Evolutionary conservation across 2,113 vertebrate species (phyloP).

Genomic region (Albula goreensis): DNA sequence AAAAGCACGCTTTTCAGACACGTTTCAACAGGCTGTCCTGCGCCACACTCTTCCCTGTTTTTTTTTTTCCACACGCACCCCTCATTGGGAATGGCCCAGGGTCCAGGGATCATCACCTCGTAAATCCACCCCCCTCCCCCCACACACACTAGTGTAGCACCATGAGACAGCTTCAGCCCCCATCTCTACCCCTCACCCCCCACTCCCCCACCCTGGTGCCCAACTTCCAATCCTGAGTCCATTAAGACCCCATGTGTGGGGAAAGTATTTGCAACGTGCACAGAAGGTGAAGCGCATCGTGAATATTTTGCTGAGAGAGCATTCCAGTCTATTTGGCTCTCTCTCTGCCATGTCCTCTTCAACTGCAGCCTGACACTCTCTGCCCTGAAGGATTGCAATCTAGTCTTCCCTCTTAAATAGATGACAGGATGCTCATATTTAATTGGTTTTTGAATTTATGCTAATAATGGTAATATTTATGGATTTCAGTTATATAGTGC

Average conservation of each 20-base stretch:
- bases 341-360: neutral
- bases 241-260: neutral
- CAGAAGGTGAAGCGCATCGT: neutral
- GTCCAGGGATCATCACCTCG: conserved; percentile 47
- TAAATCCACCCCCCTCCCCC: conserved; percentile 42
- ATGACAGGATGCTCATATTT: too few relatives aligned
- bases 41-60: neutral
- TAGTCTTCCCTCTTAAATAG: neutral
- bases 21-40: neutral
- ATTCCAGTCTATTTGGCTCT: neutral
- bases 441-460: too few relatives aligned
- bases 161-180: too few relatives aligned
- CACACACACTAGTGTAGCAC: too few relatives aligned
- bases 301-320: neutral
- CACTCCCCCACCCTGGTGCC: neutral
- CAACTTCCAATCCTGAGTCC: neutral
- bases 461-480: too few relatives aligned
- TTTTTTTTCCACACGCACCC: neutral
- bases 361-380: too few relatives aligned
- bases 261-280: neutral
- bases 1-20: neutral
- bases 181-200: neutral
- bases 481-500: too few relatives aligned
- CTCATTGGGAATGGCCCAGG: neutral
- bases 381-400: neutral